Percentiles rank a stretch among this genome's conserved stretches.
Conservation (phyloP, 2,797 vertebrate species). For the Myripristis murdjan region DNA sequence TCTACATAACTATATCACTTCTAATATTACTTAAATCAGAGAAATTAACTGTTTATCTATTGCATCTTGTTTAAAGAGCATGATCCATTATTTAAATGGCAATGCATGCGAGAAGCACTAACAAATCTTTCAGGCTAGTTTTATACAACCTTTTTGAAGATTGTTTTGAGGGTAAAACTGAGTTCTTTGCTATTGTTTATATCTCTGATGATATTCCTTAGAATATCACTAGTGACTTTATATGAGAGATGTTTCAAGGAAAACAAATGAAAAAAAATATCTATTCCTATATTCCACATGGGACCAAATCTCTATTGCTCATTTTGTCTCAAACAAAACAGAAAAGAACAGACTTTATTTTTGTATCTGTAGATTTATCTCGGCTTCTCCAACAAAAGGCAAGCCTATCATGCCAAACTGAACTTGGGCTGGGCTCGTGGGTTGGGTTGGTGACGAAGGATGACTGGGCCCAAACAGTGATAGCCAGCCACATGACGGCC, state of each 20-base stretch:
- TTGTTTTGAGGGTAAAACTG: conserved; percentile 58
- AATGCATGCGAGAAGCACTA: conserved; percentile 77
- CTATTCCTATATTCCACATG: conserved; percentile 59
- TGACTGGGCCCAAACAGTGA: conserved; percentile 35
- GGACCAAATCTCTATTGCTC: conserved; percentile 76
- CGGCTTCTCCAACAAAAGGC: conserved; percentile 41
- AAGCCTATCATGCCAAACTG: conserved; percentile 31
- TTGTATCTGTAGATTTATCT: conserved; percentile 59
- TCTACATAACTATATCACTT: conserved; percentile 39
- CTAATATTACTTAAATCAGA: conserved; percentile 46
- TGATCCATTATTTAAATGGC: conserved; percentile 67
- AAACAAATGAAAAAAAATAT: conserved; percentile 20
- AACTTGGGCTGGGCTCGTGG: conserved; percentile 35
- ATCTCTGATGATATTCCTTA: conserved; percentile 59
- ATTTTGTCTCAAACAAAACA: conserved; percentile 42
- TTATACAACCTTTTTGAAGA: conserved; percentile 70
- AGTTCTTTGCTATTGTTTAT: conserved; percentile 72
- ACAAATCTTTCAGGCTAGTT: conserved; percentile 71
- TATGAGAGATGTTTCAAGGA: conserved; percentile 58
- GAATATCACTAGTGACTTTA: conserved; percentile 66
- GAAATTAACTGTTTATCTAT: conserved; percentile 56
- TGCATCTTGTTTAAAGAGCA: conserved; percentile 77
- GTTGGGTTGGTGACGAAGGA: conserved; percentile 20
- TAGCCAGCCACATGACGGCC: conserved; percentile 69
- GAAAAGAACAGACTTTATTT: conserved; percentile 69